phyloP scores from a whole-genome alignment of 1,140 invertebrate species.

The Antheraea pernyi region DNA sequence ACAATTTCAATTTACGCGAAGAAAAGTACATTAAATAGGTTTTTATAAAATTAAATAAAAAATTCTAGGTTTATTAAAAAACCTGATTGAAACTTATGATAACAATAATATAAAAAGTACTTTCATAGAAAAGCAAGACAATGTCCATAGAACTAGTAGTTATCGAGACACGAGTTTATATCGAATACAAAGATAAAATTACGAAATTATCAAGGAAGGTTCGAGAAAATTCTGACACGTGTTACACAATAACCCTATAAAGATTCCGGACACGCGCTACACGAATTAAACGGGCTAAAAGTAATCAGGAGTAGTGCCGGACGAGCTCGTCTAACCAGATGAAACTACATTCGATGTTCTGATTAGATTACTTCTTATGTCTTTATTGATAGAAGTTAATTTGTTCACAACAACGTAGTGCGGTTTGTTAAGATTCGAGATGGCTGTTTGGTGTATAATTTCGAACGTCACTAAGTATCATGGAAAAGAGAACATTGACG shows the following conservation, averaged over 20 bases:
- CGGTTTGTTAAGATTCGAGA: not conserved
- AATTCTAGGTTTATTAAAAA: no score
- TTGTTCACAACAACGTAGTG: not conserved
- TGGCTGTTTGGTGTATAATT: not conserved
- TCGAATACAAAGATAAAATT: not conserved
- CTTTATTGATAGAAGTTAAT: conserved; percentile 1
- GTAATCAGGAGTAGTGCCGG: conserved; percentile 28
- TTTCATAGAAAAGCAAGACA: no score
- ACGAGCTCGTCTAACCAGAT: conserved; percentile 12
- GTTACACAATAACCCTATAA: conserved; percentile 11
- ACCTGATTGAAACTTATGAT: no score
- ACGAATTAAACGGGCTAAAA: conserved; percentile 21
- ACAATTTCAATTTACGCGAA: not conserved
- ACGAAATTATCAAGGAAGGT: not conserved
- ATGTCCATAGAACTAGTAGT: no score
- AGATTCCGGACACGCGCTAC: conserved; percentile 26
- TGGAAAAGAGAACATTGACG: not conserved
- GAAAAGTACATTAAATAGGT: not conserved
- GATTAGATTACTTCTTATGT: conserved; percentile 15
- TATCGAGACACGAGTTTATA: no score
- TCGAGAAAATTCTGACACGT: not conserved
- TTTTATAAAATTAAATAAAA: not conserved
- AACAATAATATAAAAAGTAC: no score
- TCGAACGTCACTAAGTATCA: not conserved
- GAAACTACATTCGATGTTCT: conserved; percentile 10